Evolutionary conservation across 1,140 invertebrate genomes (phyloP).

Genomic region (Penaeus vannamei): DNA sequence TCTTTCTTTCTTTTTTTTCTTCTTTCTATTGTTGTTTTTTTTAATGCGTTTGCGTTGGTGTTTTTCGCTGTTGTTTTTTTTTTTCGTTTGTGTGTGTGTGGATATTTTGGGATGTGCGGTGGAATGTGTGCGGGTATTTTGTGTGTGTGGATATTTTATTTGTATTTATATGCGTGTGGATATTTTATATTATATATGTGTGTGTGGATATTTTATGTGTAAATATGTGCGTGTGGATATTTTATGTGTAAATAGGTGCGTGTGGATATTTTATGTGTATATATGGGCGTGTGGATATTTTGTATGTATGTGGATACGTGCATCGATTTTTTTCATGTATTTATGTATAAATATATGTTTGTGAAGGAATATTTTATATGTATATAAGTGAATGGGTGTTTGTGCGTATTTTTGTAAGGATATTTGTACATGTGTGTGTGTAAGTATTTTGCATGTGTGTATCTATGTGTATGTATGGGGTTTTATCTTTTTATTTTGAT

Average conservation of each 20-base stretch:
- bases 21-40: no score
- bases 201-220: conserved; percentile 3
- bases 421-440: neutral
- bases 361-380: neutral
- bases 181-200: conserved; percentile 1
- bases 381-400: neutral
- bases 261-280: neutral
- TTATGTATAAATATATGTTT: neutral
- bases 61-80: no score
- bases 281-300: neutral
- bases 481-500: no score
- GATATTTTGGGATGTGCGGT: no score
- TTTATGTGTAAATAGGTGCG: neutral
- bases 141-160: no score
- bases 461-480: no score
- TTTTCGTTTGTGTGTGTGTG: no score
- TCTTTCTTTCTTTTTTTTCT: no score
- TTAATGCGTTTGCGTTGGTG: no score
- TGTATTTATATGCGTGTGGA: no score
- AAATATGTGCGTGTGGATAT: conserved; percentile 22
- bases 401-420: neutral
- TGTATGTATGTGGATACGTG: neutral
- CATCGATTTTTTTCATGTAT: neutral
- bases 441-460: no score
- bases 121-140: no score